phyloP scores from a whole-genome alignment of 2,797 vertebrate species.

The Epinephelus awoara region DNA sequence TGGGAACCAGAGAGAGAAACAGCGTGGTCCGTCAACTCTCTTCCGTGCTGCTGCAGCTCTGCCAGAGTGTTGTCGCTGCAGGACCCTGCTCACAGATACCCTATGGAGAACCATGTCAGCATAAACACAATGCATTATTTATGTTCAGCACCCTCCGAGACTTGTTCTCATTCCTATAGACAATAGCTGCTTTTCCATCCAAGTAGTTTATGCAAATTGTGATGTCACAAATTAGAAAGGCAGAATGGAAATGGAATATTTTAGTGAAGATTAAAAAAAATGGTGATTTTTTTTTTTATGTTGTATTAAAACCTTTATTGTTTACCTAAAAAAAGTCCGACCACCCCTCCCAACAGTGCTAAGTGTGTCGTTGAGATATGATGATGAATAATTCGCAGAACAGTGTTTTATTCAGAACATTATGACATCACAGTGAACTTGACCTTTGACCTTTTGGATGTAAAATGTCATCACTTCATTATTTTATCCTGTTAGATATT shows the following conservation, averaged over 20 bases:
- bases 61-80: conserved; percentile 1
- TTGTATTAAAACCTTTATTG: neutral
- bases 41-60: conserved; percentile 26
- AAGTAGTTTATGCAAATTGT: conserved; percentile 44
- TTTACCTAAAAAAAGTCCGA: too few species aligned
- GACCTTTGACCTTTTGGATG: too few species aligned
- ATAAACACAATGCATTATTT: conserved; percentile 67
- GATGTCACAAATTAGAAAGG: conserved; percentile 28
- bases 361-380: too few species aligned
- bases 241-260: neutral
- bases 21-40: conserved; percentile 7
- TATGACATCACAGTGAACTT: too few species aligned
- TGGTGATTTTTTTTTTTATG: conserved; percentile 10
- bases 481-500: too few species aligned
- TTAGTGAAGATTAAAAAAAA: neutral
- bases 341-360: too few species aligned
- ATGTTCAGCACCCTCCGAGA: conserved; percentile 42
- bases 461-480: too few species aligned
- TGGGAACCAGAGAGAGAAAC: conserved; percentile 27
- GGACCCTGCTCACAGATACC: conserved; percentile 19
- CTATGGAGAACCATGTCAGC: conserved; percentile 36
- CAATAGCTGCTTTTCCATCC: conserved; percentile 40
- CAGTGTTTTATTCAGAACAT: too few species aligned
- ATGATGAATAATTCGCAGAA: too few species aligned
- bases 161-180: conserved; percentile 27